Evolutionary conservation across 2,113 vertebrate genomes (phyloP), one percentile per base, ranked within the genome.

Genomic region (Hydrolagus affinis): DNA sequence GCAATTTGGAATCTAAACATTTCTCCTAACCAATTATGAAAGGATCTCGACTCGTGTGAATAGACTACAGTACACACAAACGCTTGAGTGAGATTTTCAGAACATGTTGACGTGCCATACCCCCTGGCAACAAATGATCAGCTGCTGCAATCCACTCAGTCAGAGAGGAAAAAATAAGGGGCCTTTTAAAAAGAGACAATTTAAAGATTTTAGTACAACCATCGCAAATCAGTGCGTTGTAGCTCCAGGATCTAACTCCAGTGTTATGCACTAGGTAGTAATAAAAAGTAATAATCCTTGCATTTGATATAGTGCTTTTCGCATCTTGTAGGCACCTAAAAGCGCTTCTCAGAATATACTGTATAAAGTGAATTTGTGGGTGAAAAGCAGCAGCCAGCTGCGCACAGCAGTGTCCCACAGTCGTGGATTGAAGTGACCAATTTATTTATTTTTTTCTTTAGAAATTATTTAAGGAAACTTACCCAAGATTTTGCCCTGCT

Each of bases 21-120:
- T 74, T 15, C 73, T 75, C 44, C 44, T 30, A 75, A 44, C 28
- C 9, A 74, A 6, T 74, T 74, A 75, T 56, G 8, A 10, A 9
- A 21, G 73, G 3, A 15, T 28, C 25, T 32, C n/a, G n/a, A 30
- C 23, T 32, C 2, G 19, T 75, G 73, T 21, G 19, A 30, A 75
- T 21, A 57, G 15, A 75, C 73, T 75, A 56, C n/a, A n/a, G n/a
- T n/a, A n/a, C 32, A 75, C 30, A 74, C 72, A 28, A 74, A 74
- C 8, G 30, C 44, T 44, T 6, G 6, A 44, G 72, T 17, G 21
- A 74, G 72, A 44, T 8, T 14, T 19, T 19, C 72, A 74, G 32
- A 75, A 21, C 73, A 75, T 75, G 70, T 72, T 11, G 17, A n/a
- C 7, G 56, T n/a, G 44, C 6, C 44, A 44, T 44, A 21, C 19